Conservation (phyloP, 2,797 vertebrate species). For the Rhadinocentrus ornatus region DNA sequence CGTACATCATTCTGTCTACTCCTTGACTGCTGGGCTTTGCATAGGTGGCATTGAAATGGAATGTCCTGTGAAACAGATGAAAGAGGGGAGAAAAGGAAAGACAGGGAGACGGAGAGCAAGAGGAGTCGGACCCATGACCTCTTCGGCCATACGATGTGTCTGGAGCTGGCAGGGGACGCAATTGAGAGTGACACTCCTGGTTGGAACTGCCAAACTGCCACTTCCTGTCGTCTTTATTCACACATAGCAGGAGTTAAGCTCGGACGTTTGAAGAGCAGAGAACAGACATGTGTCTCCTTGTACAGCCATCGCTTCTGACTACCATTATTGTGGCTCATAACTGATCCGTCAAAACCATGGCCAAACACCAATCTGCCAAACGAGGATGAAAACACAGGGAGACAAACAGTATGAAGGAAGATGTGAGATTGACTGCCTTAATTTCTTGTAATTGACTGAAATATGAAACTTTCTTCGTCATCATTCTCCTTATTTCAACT, state of each 20-base stretch:
- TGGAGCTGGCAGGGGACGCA: conserved; percentile 85
- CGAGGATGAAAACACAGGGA: conserved; percentile 22
- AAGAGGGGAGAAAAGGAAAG: conserved; percentile 52
- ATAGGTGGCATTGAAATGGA: conserved; percentile 72
- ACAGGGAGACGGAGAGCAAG: conserved; percentile 47
- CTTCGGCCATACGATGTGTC: conserved; percentile 77
- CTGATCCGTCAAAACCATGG: conserved; percentile 73
- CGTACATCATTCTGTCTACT: conserved; percentile 78
- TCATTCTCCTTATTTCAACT: conserved; percentile 57
- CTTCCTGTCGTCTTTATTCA: conserved; percentile 88
- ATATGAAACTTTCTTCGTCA: conserved; percentile 62
- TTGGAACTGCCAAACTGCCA: conserved; percentile 89
- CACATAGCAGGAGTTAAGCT: conserved; percentile 83
- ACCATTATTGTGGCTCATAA: conserved; percentile 80
- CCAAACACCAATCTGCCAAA: conserved; percentile 36
- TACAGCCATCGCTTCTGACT: conserved; percentile 79
- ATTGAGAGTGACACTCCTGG: conserved; percentile 87
- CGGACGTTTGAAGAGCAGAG: conserved; percentile 81
- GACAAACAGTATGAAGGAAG: conserved; percentile 31
- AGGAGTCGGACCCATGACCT: conserved; percentile 81
- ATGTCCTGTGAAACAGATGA: conserved; percentile 60
- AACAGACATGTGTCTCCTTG: conserved; percentile 87
- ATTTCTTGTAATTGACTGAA: conserved; percentile 59
- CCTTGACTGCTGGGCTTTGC: conserved; percentile 63
- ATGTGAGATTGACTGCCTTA: conserved; percentile 27